Evolutionary conservation across 2,797 vertebrate species (phyloP).

Genomic region (Halcyon leucocephala): DNA sequence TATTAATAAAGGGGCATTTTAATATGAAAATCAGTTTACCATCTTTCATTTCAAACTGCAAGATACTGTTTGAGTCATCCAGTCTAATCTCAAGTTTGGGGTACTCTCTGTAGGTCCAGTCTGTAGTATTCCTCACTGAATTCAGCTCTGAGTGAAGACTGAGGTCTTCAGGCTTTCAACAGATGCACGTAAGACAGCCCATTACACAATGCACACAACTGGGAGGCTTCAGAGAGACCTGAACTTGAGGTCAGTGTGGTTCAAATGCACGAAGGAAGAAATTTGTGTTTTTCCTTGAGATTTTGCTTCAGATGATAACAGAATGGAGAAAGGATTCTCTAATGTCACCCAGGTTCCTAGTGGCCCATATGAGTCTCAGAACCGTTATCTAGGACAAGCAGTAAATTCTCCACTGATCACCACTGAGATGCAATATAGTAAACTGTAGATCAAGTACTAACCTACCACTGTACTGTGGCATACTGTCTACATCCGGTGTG

Average conservation of each 20-base stretch:
- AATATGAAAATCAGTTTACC: neutral
- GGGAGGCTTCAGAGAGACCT: neutral
- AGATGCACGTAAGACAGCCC: neutral
- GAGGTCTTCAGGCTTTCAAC: neutral
- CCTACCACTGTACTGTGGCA: neutral
- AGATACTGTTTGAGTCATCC: neutral
- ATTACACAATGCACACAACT: neutral
- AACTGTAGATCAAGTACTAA: neutral
- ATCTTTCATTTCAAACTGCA: neutral
- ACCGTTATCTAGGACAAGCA: neutral
- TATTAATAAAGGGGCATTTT: neutral
- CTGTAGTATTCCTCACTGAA: too few species aligned
- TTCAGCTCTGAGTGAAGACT: neutral
- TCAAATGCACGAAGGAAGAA: neutral
- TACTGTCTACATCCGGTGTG: neutral
- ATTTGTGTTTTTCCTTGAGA: neutral
- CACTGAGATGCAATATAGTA: neutral
- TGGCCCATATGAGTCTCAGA: fast-evolving
- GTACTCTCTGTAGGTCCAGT: neutral
- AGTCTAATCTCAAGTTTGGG: neutral
- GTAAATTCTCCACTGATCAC: neutral
- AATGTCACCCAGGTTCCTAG: neutral
- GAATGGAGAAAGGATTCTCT: neutral
- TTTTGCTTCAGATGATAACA: neutral
- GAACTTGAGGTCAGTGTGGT: neutral